Percentiles rank a stretch among this genome's conserved stretches.
Evolutionary conservation across 1,140 invertebrate genomes (phyloP).

Genomic region (Drosophila prosaltans): DNA sequence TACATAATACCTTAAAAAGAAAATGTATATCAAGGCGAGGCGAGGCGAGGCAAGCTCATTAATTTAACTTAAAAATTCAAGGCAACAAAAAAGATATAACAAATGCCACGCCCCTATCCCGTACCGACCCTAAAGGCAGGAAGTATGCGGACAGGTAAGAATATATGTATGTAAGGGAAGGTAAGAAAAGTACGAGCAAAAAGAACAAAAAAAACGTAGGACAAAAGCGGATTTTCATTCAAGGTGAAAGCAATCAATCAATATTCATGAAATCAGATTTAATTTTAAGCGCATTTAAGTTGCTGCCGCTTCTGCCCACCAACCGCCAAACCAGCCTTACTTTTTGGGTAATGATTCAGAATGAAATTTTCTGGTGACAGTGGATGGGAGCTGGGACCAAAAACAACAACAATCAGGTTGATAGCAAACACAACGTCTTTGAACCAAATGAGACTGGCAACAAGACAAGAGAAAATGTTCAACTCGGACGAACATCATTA

Average conservation of each 20-base stretch:
- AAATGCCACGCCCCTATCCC: constrained; percentile 32
- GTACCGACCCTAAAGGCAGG: constrained; percentile 38
- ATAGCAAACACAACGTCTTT: constrained; percentile 45
- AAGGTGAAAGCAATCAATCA: constrained; percentile 82
- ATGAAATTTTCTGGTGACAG: constrained; percentile 67
- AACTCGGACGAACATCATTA: constrained; percentile 71
- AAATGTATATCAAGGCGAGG: constrained; percentile 17
- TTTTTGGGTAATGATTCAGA: constrained; percentile 64
- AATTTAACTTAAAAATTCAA: constrained; percentile 78
- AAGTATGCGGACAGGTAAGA: constrained; percentile 64
- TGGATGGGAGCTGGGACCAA: constrained; percentile 20
- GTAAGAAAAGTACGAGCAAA: not conserved
- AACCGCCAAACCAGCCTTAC: constrained; percentile 12
- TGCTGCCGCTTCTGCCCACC: constrained; percentile 20
- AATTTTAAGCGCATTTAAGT: constrained; percentile 82
- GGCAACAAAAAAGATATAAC: constrained; percentile 42
- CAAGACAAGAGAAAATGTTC: constrained; percentile 59
- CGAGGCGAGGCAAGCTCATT: constrained; percentile 61
- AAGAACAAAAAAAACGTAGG: constrained; percentile 55
- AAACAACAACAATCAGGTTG: constrained; percentile 58
- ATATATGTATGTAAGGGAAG: constrained; percentile 9
- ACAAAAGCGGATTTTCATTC: constrained; percentile 81
- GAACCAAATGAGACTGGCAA: constrained; percentile 72
- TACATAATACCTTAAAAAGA: constrained; percentile 56
- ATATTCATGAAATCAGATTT: constrained; percentile 82